phyloP scores from a whole-genome alignment of 1,140 invertebrate species.

The Thaumetopoea pityocampa region DNA sequence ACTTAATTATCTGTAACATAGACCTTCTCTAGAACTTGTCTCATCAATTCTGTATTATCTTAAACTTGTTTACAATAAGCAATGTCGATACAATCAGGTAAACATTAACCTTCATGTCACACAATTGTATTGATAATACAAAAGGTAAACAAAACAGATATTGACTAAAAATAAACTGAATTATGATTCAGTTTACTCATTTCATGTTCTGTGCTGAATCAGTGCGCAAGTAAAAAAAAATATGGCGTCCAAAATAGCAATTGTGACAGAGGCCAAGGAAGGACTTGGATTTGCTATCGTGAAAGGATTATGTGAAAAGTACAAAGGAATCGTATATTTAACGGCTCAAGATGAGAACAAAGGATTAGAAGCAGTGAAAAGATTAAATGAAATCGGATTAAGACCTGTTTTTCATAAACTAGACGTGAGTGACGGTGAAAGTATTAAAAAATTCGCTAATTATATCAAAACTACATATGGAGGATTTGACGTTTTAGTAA shows the following conservation, averaged over 20 bases:
- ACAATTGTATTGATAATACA: no score
- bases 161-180: no score
- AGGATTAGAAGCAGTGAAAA: conserved; percentile 77
- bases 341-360: conserved; percentile 78
- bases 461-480: conserved; percentile 81
- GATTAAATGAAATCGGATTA: conserved; percentile 71
- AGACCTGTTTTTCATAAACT: conserved; percentile 81
- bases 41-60: no score
- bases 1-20: no score
- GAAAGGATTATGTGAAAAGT: conserved; percentile 79
- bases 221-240: conserved; percentile 11
- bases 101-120: no score
- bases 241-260: conserved; percentile 59
- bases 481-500: conserved; percentile 87
- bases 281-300: conserved; percentile 85
- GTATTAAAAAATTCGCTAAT: conserved; percentile 76
- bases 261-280: conserved; percentile 85
- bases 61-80: no score
- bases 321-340: conserved; percentile 80
- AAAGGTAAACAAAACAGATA: no score
- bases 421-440: conserved; percentile 80
- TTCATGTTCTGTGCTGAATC: no score
- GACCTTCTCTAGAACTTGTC: no score
- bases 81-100: no score
- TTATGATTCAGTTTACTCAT: no score